Evolutionary conservation across 1,140 invertebrate genomes (phyloP), one percentile per base, ranked within the genome.

Genomic region (Coboldia fuscipes): DNA sequence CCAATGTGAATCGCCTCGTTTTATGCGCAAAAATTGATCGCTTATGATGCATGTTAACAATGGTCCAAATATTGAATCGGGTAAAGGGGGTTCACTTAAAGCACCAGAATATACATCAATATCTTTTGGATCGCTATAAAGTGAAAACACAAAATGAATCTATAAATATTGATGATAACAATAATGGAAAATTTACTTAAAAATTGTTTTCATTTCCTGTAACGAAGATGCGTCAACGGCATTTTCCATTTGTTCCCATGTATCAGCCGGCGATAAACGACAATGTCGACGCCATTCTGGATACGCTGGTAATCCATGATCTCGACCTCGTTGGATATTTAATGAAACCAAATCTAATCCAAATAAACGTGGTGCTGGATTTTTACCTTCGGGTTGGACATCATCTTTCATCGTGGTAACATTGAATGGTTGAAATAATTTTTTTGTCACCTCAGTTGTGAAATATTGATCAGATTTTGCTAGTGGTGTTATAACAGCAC

Each of bases 21-120:
- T 82, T 2, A 88, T 45, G 18, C 78, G 59, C 15, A 68, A 46
- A 55, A 93, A 92, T 55, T 93, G 88, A 51, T 84, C 75, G 0
- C 71, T 63, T n/a, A 94, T 60, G 23, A 94, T 60, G 50, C 86
- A 93, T 5, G 70, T 75, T 12, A 88, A 66, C 0, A 85, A 84
- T 3, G 85, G 77, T 0, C 86, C 88, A 21, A 89, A 60, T 8
- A 84, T 62, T 2, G 74, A 67, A 8, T 66, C 72, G 19, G 62
- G 48, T 13, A 68, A 43, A 0, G 76, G 73, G 6, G 62, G 54
- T 50, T 92, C 86, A 8, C 82, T 76, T 8, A 90, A 47, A 0
- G 75, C 72, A 0, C 82, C 83, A 1, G 81, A 82, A 48, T 89
- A 90, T 6, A 90, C 48, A 50, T 94, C 88, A 4, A 90, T 66